Evolutionary conservation across 2,888 invertebrate species (phyloP), one percentile per base, ranked within the genome.

Genomic region (Cenopis cana): DNA sequence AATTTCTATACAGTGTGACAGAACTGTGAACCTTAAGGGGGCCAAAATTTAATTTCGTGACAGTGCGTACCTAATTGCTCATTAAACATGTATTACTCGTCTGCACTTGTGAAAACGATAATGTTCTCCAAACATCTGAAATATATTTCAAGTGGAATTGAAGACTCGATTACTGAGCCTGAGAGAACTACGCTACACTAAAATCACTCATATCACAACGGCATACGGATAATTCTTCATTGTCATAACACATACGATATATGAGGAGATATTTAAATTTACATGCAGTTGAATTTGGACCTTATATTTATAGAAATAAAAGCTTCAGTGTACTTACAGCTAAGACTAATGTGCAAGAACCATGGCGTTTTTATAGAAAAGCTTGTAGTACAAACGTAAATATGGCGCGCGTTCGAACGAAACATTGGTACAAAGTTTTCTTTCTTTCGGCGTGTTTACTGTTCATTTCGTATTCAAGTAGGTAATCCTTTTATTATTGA

Each of bases 401-500:
- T 62, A 50, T 62, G 12, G 17, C 6, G 6, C 33, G 50, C 17
- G 18, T 50, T 36, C 3, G n/a, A 50, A 33, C 57, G 46, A 66
- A 56, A 46, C n/a, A n/a, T n/a, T 29, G 29, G 41, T 56, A 1
- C 66, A 41, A 56, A 56, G 46, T 56, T 33, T n/a, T 49, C 33
- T 56, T 62, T 59, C 59, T 12, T 33, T n/a, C n/a, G 1, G 17
- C 33, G 12, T 66, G 66, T 66, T 66, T 66, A 46, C 49, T 20
- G 49, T 66, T 66, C 33, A 57, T 66, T 66, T 49, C n/a, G 33
- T 57, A 66, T 66, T 56, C 56, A 38, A 56, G 56, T n/a, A n/a
- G n/a, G n/a, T 66, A 66, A 57, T 66, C 49, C 49, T 54, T 57
- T 66, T 57, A 54, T 54, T 36, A 20, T 57, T 49, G 50, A 33